Evolutionary conservation across 1,140 invertebrate genomes (phyloP).

Genomic region (Pachyrhynchus sulphureomaculatus): DNA sequence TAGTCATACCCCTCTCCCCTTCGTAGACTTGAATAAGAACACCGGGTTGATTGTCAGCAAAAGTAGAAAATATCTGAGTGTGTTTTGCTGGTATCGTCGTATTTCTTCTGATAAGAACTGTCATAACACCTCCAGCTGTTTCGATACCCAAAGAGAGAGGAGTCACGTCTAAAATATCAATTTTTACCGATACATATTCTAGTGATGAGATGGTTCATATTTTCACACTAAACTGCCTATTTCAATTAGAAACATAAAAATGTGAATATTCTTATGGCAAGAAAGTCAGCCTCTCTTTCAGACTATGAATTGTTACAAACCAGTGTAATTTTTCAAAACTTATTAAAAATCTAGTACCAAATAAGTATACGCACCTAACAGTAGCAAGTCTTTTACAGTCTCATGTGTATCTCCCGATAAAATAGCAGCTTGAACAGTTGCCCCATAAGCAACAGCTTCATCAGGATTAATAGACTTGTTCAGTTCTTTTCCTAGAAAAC

Average conservation of each 20-base stretch:
- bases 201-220: too few relatives aligned
- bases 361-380: constrained; percentile 55
- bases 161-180: constrained; percentile 21
- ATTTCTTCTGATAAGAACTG: constrained; percentile 56
- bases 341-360: too few relatives aligned
- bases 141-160: constrained; percentile 50
- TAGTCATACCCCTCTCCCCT: constrained; percentile 67
- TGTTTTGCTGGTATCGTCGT: constrained; percentile 59
- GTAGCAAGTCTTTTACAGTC: constrained; percentile 61
- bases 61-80: constrained; percentile 53
- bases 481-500: constrained; percentile 66
- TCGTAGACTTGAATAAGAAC: constrained; percentile 63
- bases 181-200: too few relatives aligned
- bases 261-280: too few relatives aligned
- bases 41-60: constrained; percentile 55
- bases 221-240: too few relatives aligned
- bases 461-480: constrained; percentile 74
- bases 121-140: constrained; percentile 52
- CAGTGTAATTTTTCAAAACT: too few relatives aligned
- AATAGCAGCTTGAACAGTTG: constrained; percentile 71
- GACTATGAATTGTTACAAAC: too few relatives aligned
- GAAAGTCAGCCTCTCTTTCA: too few relatives aligned
- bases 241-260: too few relatives aligned
- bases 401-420: constrained; percentile 59
- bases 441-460: constrained; percentile 77